Conservation (phyloP, 2,888 invertebrate genomes). For the Andrena dorsata region DNA sequence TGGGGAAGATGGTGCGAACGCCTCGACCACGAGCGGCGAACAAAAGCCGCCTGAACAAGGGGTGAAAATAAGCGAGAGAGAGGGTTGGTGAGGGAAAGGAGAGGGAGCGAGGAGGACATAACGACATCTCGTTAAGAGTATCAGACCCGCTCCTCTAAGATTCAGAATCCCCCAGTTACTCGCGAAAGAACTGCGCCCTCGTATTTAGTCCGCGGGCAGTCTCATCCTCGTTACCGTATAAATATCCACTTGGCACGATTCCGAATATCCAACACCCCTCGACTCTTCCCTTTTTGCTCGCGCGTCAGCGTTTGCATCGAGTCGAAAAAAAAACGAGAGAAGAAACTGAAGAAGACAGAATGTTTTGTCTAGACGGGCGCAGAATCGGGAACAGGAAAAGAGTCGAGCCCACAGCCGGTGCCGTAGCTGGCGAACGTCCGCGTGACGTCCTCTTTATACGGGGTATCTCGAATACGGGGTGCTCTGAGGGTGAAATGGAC, state of each 20-base stretch:
- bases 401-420: conserved; percentile 1
- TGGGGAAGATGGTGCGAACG: neutral
- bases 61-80: conserved; percentile 36
- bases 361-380: conserved; percentile 68
- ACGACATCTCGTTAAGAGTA: conserved; percentile 57
- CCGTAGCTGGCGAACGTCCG: conserved; percentile 41
- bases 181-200: conserved; percentile 34
- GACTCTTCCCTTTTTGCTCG: conserved; percentile 38
- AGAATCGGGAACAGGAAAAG: conserved; percentile 58
- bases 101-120: conserved; percentile 35
- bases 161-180: conserved; percentile 19
- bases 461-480: no score
- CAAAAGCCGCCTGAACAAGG: conserved; percentile 17
- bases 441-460: conserved; percentile 21
- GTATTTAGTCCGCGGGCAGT: conserved; percentile 20
- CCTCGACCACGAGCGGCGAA: conserved; percentile 22
- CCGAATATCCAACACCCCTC: conserved; percentile 50
- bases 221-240: conserved; percentile 58
- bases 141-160: conserved; percentile 38
- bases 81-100: conserved; percentile 21
- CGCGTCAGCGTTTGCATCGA: conserved; percentile 43
- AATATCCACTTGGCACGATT: conserved; percentile 70
- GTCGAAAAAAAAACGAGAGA: conserved; percentile 10
- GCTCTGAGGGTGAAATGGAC: no score
- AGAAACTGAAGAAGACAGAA: conserved; percentile 28